Percentiles rank a stretch among this genome's conserved stretches.
Evolutionary conservation across 2,797 vertebrate genomes (phyloP).

Genomic region (Silurus aristotelis): DNA sequence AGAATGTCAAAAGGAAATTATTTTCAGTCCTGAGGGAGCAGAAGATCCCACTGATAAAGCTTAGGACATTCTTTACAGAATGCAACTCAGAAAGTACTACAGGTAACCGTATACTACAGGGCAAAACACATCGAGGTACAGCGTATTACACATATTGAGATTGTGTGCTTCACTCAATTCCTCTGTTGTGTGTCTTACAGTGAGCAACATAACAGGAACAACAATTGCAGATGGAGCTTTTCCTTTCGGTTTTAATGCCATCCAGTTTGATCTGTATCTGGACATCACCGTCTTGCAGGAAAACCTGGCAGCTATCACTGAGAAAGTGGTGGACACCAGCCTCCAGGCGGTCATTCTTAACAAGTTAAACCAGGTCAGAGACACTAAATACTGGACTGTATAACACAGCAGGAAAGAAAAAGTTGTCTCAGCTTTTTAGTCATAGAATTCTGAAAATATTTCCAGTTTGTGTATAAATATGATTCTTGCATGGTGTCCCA

Average conservation of each 20-base stretch:
- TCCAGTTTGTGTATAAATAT: neutral
- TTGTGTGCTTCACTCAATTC: neutral
- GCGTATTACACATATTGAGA: neutral
- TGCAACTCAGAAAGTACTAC: neutral
- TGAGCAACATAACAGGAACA: slow-evolving; percentile 64
- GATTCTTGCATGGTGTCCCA: neutral
- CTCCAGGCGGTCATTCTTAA: slow-evolving; percentile 62
- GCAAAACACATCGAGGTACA: neutral
- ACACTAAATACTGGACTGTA: too few relatives aligned
- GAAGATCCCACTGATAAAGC: neutral
- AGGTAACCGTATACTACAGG: neutral
- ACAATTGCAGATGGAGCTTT: slow-evolving; percentile 59
- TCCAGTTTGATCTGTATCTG: slow-evolving; percentile 67
- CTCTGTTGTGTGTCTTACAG: slow-evolving; percentile 50
- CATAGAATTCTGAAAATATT: neutral
- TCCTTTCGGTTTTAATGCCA: slow-evolving; percentile 64
- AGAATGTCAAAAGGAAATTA: slow-evolving; percentile 43
- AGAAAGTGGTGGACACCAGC: slow-evolving; percentile 63
- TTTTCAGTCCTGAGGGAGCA: neutral
- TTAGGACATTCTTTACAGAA: neutral
- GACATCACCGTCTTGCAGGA: slow-evolving; percentile 57
- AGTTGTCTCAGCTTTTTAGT: neutral
- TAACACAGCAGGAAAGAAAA: neutral
- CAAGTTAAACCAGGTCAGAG: slow-evolving; percentile 69
- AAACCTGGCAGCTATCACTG: slow-evolving; percentile 62